Percentiles rank a stretch among this genome's conserved stretches.
phyloP scores from a whole-genome alignment of 2,888 invertebrate genomes.

The Amiota mariae region DNA sequence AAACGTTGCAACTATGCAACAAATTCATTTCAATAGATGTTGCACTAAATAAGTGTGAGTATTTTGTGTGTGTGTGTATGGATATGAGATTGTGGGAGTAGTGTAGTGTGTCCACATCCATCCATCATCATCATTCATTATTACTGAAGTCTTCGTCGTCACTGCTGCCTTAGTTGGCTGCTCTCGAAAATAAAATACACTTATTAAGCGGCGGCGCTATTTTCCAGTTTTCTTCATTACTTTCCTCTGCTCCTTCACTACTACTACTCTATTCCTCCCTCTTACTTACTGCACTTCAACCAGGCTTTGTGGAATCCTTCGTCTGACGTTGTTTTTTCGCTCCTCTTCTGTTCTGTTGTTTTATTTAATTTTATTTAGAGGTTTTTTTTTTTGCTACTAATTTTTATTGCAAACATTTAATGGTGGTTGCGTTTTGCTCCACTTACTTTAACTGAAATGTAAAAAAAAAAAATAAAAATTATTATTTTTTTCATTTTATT shows the following conservation, averaged over 20 bases:
- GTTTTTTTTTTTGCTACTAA: slow-evolving; percentile 12
- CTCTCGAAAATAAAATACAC: too few species aligned
- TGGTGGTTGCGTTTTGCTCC: slow-evolving; percentile 1
- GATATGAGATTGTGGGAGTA: too few species aligned
- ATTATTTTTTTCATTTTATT: background rate
- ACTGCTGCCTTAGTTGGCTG: too few species aligned
- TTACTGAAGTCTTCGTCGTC: too few species aligned
- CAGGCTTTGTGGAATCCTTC: background rate
- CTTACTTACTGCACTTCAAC: background rate
- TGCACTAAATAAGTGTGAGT: too few species aligned
- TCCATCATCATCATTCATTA: too few species aligned
- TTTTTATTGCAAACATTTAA: slow-evolving; percentile 23
- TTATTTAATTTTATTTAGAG: background rate
- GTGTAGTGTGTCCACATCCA: too few species aligned
- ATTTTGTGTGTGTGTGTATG: too few species aligned
- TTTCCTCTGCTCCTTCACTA: background rate
- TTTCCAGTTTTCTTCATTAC: background rate
- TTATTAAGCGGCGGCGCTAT: background rate
- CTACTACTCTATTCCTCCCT: background rate
- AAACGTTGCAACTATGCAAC: too few species aligned
- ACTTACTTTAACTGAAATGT: background rate
- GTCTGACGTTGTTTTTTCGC: too few species aligned
- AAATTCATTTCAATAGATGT: too few species aligned
- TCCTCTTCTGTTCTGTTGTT: too few species aligned
- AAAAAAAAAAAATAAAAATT: background rate